phyloP scores from a whole-genome alignment of 2,888 invertebrate genomes.

The Trypoxylon attenuatum region DNA sequence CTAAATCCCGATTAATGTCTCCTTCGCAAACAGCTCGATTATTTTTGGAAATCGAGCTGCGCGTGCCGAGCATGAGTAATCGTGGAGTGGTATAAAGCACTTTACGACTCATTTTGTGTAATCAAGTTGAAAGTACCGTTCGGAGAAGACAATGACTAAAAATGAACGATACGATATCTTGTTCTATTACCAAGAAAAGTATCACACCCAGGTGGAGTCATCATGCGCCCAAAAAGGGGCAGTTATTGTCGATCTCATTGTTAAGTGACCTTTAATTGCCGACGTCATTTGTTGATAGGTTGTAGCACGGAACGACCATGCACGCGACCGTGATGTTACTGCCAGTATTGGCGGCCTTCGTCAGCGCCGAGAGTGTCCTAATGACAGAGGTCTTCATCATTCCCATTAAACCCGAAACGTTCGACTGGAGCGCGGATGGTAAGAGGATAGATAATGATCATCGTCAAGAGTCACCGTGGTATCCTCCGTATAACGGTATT shows the following conservation, averaged over 20 bases:
- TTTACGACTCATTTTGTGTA: not conserved
- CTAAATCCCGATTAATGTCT: not conserved
- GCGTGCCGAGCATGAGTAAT: not conserved
- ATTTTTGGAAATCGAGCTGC: not conserved
- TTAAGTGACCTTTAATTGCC: constrained; percentile 4
- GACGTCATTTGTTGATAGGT: constrained; percentile 23
- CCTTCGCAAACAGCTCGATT: not conserved
- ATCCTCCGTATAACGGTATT: no score
- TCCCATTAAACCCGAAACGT: constrained; percentile 84
- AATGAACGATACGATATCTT: not conserved
- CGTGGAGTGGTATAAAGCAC: not conserved
- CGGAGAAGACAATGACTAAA: not conserved
- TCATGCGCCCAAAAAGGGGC: no score
- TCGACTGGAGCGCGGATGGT: constrained; percentile 88
- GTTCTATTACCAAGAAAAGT: not conserved
- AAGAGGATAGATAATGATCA: constrained; percentile 45
- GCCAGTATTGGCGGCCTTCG: constrained; percentile 23
- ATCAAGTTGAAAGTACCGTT: not conserved
- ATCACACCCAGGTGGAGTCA: not conserved
- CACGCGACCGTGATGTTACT: constrained; percentile 21
- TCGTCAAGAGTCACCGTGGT: no score
- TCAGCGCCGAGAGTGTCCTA: constrained; percentile 76
- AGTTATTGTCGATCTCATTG: not conserved
- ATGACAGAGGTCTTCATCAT: constrained; percentile 87
- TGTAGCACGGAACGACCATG: constrained; percentile 39